Evolutionary conservation across 2,797 vertebrate genomes (phyloP).

Genomic region (Cyprinella venusta): DNA sequence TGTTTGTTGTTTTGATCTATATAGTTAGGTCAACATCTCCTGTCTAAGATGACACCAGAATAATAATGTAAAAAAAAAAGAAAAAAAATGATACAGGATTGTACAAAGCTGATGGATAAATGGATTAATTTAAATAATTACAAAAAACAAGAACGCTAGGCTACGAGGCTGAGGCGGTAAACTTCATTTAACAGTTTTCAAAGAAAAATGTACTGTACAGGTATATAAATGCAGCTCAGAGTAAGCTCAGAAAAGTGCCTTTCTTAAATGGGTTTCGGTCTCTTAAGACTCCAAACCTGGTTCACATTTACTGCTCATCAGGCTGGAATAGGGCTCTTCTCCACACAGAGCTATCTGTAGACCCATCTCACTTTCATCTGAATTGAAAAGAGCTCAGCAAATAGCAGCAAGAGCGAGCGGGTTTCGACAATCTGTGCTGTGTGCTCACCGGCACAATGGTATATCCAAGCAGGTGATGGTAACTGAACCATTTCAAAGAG

Average conservation of each 20-base stretch:
- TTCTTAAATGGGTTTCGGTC: slow-evolving; percentile 23
- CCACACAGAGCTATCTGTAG: slow-evolving; percentile 32
- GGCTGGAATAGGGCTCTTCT: slow-evolving; percentile 29
- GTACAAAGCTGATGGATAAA: not conserved
- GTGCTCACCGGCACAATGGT: slow-evolving; percentile 18
- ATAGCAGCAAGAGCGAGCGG: slow-evolving; percentile 22
- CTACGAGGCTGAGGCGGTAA: not conserved
- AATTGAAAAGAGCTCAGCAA: slow-evolving; percentile 24
- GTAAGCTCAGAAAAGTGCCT: slow-evolving; percentile 9
- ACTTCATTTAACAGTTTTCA: not conserved
- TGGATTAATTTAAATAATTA: not conserved
- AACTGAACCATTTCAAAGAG: slow-evolving; percentile 52
- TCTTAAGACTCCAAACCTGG: slow-evolving; percentile 38
- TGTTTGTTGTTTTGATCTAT: not conserved
- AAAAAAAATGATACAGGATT: not conserved
- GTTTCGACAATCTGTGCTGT: slow-evolving; percentile 25
- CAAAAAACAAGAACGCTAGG: not conserved
- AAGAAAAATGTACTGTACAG: not conserved
- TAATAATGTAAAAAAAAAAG: not conserved
- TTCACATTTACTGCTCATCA: slow-evolving; percentile 46
- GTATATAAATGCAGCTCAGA: slow-evolving; percentile 20
- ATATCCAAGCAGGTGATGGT: slow-evolving; percentile 51
- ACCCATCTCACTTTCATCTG: slow-evolving; percentile 48
- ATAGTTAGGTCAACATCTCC: not conserved
- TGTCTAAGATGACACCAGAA: not conserved